A percentile compares a stretch with the other conserved stretches of the same genome.
Conservation (phyloP, 2,797 vertebrate genomes). For the Neosilurus hyrtlii region DNA sequence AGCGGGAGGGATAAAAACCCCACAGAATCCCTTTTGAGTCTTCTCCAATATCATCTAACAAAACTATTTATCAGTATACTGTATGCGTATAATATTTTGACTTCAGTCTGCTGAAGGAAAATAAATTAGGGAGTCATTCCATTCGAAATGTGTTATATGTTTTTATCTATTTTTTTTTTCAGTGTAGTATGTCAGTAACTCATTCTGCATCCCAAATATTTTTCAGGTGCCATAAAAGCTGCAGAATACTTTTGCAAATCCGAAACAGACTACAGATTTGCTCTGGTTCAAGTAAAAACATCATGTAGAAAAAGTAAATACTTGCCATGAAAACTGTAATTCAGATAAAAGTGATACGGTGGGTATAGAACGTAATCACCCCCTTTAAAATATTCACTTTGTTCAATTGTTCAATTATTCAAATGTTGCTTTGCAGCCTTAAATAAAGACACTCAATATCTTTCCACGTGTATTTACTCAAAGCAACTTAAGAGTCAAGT, state of each 20-base stretch:
- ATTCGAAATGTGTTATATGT: slow-evolving; percentile 3
- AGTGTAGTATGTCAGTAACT: slow-evolving; percentile 19
- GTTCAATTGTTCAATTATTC: no score
- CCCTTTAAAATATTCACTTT: no score
- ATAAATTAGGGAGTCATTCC: slow-evolving; percentile 34
- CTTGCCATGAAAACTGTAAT: no score
- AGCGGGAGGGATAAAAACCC: slow-evolving; percentile 15
- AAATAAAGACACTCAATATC: no score
- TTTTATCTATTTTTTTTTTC: slow-evolving; percentile 25
- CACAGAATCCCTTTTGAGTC: slow-evolving; percentile 6
- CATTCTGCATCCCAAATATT: slow-evolving; percentile 18
- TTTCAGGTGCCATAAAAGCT: slow-evolving; percentile 14
- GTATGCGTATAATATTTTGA: neutral
- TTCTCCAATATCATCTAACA: slow-evolving; percentile 6
- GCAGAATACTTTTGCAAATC: neutral
- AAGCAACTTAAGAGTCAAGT: no score
- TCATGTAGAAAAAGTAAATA: no score
- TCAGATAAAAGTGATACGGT: no score
- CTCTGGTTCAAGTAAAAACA: neutral
- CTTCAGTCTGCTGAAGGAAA: slow-evolving; percentile 5
- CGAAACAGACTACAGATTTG: slow-evolving; percentile 1
- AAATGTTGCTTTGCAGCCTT: no score
- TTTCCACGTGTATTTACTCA: no score
- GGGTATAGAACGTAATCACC: no score
- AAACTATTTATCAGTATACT: slow-evolving; percentile 21